Percentiles rank a stretch among this genome's conserved stretches.
These are phyloP conservation scores for Pseudobourletiella spinata DNA, from an alignment of 1,140 invertebrate genomes.

Conservation along the genomic window DNA sequence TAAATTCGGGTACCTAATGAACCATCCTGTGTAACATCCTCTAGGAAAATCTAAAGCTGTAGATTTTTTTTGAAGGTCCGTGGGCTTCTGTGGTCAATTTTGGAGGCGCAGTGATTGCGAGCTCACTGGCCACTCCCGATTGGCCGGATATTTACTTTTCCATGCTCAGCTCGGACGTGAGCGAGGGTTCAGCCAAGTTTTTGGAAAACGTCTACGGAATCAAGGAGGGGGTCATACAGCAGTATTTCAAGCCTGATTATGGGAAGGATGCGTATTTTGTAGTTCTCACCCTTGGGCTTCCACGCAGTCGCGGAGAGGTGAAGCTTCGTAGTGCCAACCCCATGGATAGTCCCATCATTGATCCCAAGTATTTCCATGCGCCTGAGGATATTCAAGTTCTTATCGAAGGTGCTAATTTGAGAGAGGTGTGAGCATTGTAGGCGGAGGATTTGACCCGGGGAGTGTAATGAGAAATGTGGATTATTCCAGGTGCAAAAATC, in stretches of 20 bases:
- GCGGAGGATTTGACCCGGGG: not conserved
- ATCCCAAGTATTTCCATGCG: slow-evolving; percentile 64
- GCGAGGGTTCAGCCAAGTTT: slow-evolving; percentile 2
- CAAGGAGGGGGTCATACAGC: slow-evolving; percentile 11
- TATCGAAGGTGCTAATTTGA: slow-evolving; percentile 45
- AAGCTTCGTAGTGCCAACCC: slow-evolving; percentile 53
- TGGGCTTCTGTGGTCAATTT: slow-evolving; percentile 73
- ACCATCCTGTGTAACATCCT: slow-evolving; percentile 54
- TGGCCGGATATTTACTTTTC: slow-evolving; percentile 76
- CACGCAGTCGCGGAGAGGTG: slow-evolving; percentile 60
- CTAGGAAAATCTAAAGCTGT: not conserved
- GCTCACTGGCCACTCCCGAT: slow-evolving; percentile 68
- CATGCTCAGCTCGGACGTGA: slow-evolving; percentile 8
- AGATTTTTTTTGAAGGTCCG: slow-evolving; percentile 55
- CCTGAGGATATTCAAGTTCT: slow-evolving; percentile 51
- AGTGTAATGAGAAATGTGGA: not conserved
- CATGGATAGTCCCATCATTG: slow-evolving; percentile 54
- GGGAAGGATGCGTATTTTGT: slow-evolving; percentile 23
- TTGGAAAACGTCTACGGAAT: slow-evolving; percentile 6
- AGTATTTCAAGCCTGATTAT: slow-evolving; percentile 12
- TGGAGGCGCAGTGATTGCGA: slow-evolving; percentile 73
- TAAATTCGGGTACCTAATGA: slow-evolving; percentile 65
- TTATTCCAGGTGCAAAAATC: not conserved
- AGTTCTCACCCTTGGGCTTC: slow-evolving; percentile 10
- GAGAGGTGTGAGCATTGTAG: too few species aligned